Evolutionary conservation across 2,888 invertebrate genomes (phyloP).

Genomic region (Stomorhina lunata): DNA sequence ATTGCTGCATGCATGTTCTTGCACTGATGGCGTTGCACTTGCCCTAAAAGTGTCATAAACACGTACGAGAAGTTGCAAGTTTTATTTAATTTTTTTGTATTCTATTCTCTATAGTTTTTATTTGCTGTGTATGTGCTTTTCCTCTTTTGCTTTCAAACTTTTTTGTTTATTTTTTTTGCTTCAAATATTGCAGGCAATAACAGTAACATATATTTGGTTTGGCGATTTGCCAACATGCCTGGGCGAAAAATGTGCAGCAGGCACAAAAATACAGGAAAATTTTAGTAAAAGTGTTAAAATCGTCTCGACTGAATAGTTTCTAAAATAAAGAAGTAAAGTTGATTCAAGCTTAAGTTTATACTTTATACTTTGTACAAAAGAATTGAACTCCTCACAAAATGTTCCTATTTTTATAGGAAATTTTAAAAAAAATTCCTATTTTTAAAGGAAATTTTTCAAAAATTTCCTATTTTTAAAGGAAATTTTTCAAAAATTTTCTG

Average conservation of each 20-base stretch:
- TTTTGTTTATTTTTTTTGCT: neutral
- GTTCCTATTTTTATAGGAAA: no score
- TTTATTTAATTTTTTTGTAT: slow-evolving; percentile 20
- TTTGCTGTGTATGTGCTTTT: neutral
- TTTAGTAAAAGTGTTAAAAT: slow-evolving; percentile 5
- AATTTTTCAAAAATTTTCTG: no score
- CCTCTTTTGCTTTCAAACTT: neutral
- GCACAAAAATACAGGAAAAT: neutral
- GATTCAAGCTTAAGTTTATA: no score
- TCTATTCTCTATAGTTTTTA: slow-evolving; percentile 25
- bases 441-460: no score
- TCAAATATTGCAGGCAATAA: slow-evolving; percentile 30
- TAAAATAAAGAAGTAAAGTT: neutral
- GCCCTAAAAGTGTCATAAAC: slow-evolving; percentile 65
- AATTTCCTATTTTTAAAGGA: no score
- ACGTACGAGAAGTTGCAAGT: slow-evolving; percentile 58
- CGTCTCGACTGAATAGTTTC: slow-evolving; percentile 10
- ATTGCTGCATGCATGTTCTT: no score
- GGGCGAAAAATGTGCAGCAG: neutral
- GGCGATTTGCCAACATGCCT: slow-evolving; percentile 51
- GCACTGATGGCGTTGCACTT: slow-evolving; percentile 59
- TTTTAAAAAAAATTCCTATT: no score
- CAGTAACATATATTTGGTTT: slow-evolving; percentile 47
- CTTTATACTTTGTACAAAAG: no score
- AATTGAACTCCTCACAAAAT: no score